Evolutionary conservation across 1,140 invertebrate species (phyloP).

Genomic region (Augochlora pura): DNA sequence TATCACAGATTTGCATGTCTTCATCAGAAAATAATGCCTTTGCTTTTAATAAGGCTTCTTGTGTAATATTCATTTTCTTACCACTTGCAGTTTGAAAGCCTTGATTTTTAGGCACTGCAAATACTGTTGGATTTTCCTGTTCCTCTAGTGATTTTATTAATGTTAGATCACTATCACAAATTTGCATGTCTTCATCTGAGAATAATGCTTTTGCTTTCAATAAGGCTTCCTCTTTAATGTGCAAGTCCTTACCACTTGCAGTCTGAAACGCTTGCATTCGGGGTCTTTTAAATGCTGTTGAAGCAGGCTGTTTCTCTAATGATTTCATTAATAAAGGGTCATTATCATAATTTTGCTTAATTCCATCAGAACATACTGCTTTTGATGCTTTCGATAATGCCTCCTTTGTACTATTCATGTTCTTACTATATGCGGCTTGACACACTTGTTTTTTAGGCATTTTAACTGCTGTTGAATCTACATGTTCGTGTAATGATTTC

Average conservation of each 20-base stretch:
- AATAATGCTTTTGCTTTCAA: conserved; percentile 53
- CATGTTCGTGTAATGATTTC: no score
- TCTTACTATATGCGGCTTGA: conserved; percentile 66
- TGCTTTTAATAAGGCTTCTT: conserved; percentile 58
- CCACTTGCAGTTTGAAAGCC: conserved; percentile 71
- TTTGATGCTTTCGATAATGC: conserved; percentile 56
- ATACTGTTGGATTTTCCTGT: background rate
- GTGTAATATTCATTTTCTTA: conserved; percentile 53
- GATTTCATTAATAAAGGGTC: no score
- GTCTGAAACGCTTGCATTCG: conserved; percentile 60
- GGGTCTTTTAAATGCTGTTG: background rate
- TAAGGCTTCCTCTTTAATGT: conserved; percentile 59
- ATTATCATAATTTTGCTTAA: background rate
- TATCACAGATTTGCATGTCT: no score
- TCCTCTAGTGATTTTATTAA: no score
- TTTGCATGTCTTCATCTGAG: conserved; percentile 10
- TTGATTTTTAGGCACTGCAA: background rate
- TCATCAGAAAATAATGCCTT: conserved; percentile 34
- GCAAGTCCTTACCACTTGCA: conserved; percentile 64
- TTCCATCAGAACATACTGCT: conserved; percentile 41
- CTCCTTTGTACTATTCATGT: conserved; percentile 57
- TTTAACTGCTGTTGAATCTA: background rate
- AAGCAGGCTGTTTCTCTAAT: no score
- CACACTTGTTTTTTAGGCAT: conserved; percentile 47
- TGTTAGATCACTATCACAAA: background rate